Evolutionary conservation across 2,888 invertebrate species (phyloP).

Genomic region (Cephalotes varians): DNA sequence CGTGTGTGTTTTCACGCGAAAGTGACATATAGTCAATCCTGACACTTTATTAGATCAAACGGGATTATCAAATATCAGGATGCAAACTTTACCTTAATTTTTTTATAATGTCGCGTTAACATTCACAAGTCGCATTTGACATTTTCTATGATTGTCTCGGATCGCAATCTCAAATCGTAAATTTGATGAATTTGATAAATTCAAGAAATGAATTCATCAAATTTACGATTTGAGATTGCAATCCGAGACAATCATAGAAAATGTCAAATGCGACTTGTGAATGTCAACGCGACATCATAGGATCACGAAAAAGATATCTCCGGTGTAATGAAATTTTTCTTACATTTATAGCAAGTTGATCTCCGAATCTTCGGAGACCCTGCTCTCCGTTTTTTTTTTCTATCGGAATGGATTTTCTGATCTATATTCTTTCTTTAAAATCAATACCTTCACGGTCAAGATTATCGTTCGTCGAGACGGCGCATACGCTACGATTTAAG

Average conservation of each 20-base stretch:
- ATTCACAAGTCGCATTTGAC: not conserved
- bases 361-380: not conserved
- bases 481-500: slow-evolving; percentile 25
- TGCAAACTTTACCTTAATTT: not conserved
- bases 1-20: not conserved
- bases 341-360: not conserved
- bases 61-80: not conserved
- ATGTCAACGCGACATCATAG: not conserved
- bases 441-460: not conserved
- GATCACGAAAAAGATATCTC: not conserved
- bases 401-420: not conserved
- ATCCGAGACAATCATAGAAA: not conserved
- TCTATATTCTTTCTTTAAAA: not conserved
- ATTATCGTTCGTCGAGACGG: slow-evolving; percentile 7
- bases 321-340: not conserved
- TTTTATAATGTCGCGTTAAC: no score
- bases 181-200: no score
- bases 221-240: no score
- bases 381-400: not conserved
- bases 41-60: not conserved
- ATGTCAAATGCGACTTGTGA: not conserved
- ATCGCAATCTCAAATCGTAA: no score
- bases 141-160: not conserved
- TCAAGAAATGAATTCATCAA: no score
- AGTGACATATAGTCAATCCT: not conserved